Conservation (phyloP, 2,888 invertebrate genomes). For the Phengaris arion region DNA sequence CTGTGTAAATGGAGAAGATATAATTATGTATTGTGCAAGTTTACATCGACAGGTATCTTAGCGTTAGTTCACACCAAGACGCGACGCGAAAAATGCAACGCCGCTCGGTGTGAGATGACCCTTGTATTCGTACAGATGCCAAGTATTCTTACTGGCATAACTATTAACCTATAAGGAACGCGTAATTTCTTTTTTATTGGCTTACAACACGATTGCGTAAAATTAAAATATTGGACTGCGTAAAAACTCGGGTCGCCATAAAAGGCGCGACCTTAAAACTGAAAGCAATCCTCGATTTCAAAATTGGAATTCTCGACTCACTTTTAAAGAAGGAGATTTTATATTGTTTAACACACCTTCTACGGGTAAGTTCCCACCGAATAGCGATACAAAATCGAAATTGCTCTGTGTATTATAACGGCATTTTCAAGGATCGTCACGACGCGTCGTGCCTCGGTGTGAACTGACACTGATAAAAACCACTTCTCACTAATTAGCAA, state of each 20-base stretch:
- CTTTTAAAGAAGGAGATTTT: conserved; percentile 31
- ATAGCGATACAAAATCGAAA: no score
- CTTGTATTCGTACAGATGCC: not conserved
- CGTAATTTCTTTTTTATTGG: conserved; percentile 16
- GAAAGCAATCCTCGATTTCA: conserved; percentile 33
- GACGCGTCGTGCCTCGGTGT: no score
- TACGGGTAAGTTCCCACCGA: no score
- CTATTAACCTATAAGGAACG: conserved; percentile 5
- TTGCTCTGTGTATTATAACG: no score
- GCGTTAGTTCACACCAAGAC: not conserved
- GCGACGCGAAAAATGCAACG: no score
- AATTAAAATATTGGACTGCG: conserved; percentile 33
- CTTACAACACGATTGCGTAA: conserved; percentile 31
- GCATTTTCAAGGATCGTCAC: no score
- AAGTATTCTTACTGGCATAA: not conserved
- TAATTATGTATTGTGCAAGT: no score
- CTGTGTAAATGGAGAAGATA: not conserved
- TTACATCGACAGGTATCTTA: not conserved
- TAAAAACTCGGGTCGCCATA: conserved; percentile 33
- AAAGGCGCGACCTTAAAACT: conserved; percentile 33
- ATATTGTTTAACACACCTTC: no score
- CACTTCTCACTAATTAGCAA: not conserved
- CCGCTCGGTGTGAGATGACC: no score
- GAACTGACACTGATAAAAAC: not conserved
- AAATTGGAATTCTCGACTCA: conserved; percentile 36